Evolutionary conservation across 2,113 vertebrate species (phyloP).

Genomic region (Pan paniscus): DNA sequence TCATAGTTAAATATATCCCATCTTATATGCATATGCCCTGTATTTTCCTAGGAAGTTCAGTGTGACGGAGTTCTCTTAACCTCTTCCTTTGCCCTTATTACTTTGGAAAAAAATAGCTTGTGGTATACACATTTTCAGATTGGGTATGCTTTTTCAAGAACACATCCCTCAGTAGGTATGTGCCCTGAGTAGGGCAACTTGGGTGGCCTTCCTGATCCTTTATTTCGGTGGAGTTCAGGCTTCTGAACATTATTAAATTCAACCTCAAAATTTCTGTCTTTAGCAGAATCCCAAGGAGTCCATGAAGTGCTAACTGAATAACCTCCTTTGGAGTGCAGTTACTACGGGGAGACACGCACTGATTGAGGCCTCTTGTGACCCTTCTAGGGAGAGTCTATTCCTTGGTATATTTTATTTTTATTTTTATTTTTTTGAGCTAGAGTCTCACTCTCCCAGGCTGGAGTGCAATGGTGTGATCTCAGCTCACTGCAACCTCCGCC

Average conservation of each 20-base stretch:
- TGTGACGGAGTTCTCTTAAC: neutral
- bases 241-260: slow-evolving; percentile 2
- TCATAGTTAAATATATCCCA: neutral
- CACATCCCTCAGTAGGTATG: neutral
- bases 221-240: neutral
- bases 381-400: neutral
- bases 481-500: too few relatives aligned
- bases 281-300: neutral
- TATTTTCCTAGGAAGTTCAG: neutral
- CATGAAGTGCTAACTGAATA: neutral
- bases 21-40: neutral
- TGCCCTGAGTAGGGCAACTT: neutral
- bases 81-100: neutral
- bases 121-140: neutral
- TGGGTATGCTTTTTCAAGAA: neutral
- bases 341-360: neutral
- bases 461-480: too few relatives aligned
- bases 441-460: too few relatives aligned
- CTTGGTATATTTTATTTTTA: neutral
- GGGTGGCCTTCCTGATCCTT: neutral
- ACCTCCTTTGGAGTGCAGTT: neutral
- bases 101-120: neutral
- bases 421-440: too few relatives aligned
- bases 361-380: neutral
- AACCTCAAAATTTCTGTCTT: neutral